A percentile compares a stretch with the other conserved stretches of the same genome.
Conservation (phyloP, 2,888 invertebrate species). For the Pandemis heparana region DNA sequence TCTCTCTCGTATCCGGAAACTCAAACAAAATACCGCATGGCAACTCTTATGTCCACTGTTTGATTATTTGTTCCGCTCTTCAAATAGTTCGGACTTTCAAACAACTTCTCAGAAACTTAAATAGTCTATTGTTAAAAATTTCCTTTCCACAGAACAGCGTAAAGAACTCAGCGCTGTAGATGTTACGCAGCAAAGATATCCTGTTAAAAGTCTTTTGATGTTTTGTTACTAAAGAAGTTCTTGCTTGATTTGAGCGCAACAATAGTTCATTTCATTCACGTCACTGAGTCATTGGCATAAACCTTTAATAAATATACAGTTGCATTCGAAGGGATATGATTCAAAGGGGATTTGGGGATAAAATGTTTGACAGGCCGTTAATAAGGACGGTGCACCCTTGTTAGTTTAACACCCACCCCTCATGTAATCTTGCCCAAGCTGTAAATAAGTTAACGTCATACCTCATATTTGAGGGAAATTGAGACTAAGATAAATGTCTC, state of each 20-base stretch:
- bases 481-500: conserved; percentile 23
- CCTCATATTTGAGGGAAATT: conserved; percentile 38
- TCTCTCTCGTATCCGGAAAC: conserved; percentile 6
- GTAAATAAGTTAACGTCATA: conserved; percentile 61
- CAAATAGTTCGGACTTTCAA: conserved; percentile 35
- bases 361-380: conserved; percentile 77
- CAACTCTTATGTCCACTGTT: conserved; percentile 14
- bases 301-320: conserved; percentile 54
- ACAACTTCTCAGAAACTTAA: conserved; percentile 34
- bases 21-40: conserved; percentile 8
- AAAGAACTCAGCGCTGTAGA: conserved; percentile 18
- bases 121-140: conserved; percentile 30
- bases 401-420: conserved; percentile 77
- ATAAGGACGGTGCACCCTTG: conserved; percentile 79
- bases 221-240: conserved; percentile 15
- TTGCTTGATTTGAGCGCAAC: conserved; percentile 34
- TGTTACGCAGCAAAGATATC: conserved; percentile 16
- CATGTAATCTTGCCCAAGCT: conserved; percentile 65
- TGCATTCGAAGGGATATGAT: conserved; percentile 63
- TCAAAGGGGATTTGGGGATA: conserved; percentile 72
- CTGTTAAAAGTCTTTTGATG: conserved; percentile 25
- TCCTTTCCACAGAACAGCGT: conserved; percentile 18
- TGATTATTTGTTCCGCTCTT: conserved; percentile 36
- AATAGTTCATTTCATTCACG: conserved; percentile 38
- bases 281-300: conserved; percentile 39